Percentiles rank a stretch among this genome's conserved stretches.
Evolutionary conservation across 2,113 vertebrate genomes (phyloP).

Genomic region (Sminthopsis crassicaudata): DNA sequence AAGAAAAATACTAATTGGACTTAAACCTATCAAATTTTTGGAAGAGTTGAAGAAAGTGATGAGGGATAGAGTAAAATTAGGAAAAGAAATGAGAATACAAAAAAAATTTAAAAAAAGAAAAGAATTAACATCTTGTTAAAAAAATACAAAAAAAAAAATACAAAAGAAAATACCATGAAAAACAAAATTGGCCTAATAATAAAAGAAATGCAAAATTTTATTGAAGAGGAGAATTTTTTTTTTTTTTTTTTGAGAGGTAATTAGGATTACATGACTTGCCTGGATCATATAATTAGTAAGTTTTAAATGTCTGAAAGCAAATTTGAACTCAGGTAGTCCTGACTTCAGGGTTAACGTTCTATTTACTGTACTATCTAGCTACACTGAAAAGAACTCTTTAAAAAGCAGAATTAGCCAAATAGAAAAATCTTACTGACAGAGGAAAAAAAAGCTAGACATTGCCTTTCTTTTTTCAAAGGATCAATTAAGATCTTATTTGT

Average conservation of each 20-base stretch:
- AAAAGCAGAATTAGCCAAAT: background rate
- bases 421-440: background rate
- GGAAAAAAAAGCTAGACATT: background rate
- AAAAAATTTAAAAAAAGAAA: background rate
- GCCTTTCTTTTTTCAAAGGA: background rate
- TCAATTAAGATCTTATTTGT: background rate
- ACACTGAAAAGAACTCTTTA: background rate
- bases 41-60: no score
- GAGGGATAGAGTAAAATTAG: background rate
- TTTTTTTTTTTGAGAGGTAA: no score
- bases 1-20: no score
- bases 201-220: background rate
- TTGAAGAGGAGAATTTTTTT: background rate
- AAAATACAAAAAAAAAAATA: background rate
- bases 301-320: no score
- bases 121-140: background rate
- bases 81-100: no score
- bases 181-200: background rate
- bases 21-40: no score
- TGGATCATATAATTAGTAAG: no score
- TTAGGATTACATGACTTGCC: no score
- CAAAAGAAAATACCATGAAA: background rate
- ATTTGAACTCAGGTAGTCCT: no score
- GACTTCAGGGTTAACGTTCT: no score
- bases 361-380: no score